Conservation (phyloP, 2,888 invertebrate genomes). For the Agriopis marginaria region DNA sequence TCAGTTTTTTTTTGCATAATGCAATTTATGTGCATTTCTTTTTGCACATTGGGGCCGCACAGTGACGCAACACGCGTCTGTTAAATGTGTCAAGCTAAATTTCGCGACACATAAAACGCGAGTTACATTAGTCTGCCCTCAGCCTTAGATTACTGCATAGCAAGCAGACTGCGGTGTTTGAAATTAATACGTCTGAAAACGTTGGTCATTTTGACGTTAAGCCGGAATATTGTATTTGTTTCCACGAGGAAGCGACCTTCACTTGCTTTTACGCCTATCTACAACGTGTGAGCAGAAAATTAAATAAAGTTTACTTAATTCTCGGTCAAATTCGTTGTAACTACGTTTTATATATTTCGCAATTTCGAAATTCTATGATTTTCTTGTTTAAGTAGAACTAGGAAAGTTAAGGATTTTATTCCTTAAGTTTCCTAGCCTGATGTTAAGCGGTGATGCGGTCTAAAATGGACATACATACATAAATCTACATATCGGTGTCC, state of each 20-base stretch:
- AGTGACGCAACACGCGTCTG: neutral
- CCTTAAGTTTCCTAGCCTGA: no score
- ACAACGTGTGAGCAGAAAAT: constrained; percentile 11
- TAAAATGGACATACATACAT: no score
- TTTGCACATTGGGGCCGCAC: neutral
- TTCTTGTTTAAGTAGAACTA: no score
- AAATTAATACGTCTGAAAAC: constrained; percentile 74
- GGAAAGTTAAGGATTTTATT: no score
- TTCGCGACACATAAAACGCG: neutral
- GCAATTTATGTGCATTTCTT: neutral
- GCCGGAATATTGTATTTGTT: constrained; percentile 33
- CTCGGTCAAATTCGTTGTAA: no score
- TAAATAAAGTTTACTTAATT: neutral
- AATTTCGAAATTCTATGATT: no score
- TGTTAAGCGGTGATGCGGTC: no score
- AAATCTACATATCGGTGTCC: no score
- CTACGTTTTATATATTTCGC: no score
- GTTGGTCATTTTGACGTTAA: constrained; percentile 64
- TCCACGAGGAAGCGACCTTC: constrained; percentile 32
- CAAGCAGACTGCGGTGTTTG: constrained; percentile 80
- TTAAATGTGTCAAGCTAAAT: neutral
- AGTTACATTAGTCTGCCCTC: neutral
- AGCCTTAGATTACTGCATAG: constrained; percentile 69
- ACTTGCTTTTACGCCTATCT: constrained; percentile 31
- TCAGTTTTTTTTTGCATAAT: neutral